Base-by-base conservation (phyloP, 2,888 invertebrate species). In the Plutella xylostella region DNA sequence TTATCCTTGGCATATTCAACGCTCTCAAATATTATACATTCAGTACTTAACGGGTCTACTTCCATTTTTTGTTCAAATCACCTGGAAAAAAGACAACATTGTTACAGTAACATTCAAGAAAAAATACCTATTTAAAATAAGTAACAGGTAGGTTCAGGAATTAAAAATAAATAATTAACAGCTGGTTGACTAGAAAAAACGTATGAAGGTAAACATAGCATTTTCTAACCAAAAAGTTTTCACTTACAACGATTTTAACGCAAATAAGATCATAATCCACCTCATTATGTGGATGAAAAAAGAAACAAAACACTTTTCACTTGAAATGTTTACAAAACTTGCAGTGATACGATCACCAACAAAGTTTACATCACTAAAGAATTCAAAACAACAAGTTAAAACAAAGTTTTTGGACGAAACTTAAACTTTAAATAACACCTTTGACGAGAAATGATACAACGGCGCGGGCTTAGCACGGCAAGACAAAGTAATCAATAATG, bases 31-130 rank as follows among this genome's bases (percentile, higher is more conserved):
- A 14, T 33, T 14, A 15, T 7, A 6, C 66, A 68, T 5, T 70
- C 76, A 0, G 57, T 60, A 44, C 68, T 70, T 2, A 79, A 52
- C 0, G 79, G 79, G 30, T 79, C 79, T 1, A 73, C 42, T 3
- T 77, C 76, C 33, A 63, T 50, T 3, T 57, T 25, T 49, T 45
- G 25, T 64, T 68, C 69, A 70, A 18, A 2, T 33, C 9, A 33
- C 12, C 33, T 33, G 33, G 2, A 15, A 31, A 33, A 7, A n/a
- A 33, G 2, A n/a, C n/a, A n/a, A n/a, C n/a, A n/a, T n/a, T n/a
- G n/a, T n/a, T n/a, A n/a, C n/a, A n/a, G n/a, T n/a, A n/a, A n/a
- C n/a, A n/a, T n/a, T n/a, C n/a, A n/a, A n/a, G n/a, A n/a, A n/a
- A n/a, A n/a, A n/a, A n/a, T n/a, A n/a, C n/a, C n/a, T n/a, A n/a